Evolutionary conservation across 2,113 vertebrate species (phyloP).

Genomic region (Cavia aperea): DNA sequence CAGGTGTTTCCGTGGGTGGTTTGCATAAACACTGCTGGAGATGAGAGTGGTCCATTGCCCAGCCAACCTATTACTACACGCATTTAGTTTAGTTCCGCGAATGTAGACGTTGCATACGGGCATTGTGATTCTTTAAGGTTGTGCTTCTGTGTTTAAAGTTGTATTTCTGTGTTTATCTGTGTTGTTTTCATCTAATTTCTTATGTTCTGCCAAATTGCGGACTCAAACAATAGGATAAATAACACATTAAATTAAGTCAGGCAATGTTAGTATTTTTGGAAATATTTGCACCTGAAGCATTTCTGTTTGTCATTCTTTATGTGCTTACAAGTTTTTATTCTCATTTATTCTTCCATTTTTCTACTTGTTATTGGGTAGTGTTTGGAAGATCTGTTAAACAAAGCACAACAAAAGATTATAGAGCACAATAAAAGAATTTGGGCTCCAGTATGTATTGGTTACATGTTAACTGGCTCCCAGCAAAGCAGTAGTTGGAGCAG

Average conservation of each 20-base stretch:
- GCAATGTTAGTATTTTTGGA: slow-evolving; percentile 55
- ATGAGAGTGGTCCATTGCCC: not conserved
- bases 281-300: slow-evolving; percentile 38
- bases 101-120: not conserved
- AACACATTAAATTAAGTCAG: slow-evolving; percentile 24
- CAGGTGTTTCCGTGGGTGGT: not conserved
- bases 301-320: slow-evolving; percentile 46
- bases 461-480: slow-evolving; percentile 25
- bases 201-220: slow-evolving; percentile 31
- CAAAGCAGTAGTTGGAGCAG: slow-evolving; percentile 39
- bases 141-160: slow-evolving; percentile 55
- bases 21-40: not conserved
- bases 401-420: not conserved
- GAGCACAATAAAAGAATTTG: not conserved
- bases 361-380: not conserved
- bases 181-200: slow-evolving; percentile 55
- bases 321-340: slow-evolving; percentile 23
- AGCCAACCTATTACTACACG: not conserved
- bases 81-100: not conserved
- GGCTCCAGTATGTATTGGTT: slow-evolving; percentile 37
- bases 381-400: slow-evolving; percentile 55
- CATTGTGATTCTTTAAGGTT: slow-evolving; percentile 44
- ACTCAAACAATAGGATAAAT: slow-evolving; percentile 47
- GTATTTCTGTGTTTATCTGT: slow-evolving; percentile 22
- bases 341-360: not conserved